These are phyloP conservation scores for Pristionchus pacificus DNA, from an alignment of 1,140 invertebrate species.

Conservation along the genomic window DNA sequence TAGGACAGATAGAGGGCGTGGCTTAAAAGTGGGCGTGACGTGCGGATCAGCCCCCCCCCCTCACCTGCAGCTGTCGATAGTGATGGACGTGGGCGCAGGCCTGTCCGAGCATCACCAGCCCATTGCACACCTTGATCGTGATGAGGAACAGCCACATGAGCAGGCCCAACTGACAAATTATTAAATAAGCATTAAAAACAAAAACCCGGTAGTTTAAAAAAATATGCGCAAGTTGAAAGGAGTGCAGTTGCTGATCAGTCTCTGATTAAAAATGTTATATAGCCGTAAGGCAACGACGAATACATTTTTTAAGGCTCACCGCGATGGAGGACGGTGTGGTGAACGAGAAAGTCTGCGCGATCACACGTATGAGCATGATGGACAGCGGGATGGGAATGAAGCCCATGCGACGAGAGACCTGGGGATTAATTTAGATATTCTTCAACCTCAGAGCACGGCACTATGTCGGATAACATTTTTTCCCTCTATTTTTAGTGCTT, in stretches of 20 bases:
- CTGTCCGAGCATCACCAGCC: conserved; percentile 78
- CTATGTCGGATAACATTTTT: no score
- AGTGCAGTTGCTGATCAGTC: no score
- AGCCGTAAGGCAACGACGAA: no score
- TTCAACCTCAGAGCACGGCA: no score
- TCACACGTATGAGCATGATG: conserved; percentile 80
- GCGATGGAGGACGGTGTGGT: conserved; percentile 67
- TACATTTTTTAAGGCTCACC: conserved; percentile 54
- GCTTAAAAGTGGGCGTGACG: no score
- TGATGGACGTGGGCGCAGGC: conserved; percentile 78
- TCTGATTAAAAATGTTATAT: no score
- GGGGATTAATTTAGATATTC: neutral
- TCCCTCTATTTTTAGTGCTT: no score
- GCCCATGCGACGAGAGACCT: conserved; percentile 80
- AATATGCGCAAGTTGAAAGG: neutral
- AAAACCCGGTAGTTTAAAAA: conserved; percentile 69
- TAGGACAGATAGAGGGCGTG: no score
- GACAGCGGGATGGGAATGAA: conserved; percentile 92
- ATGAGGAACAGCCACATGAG: conserved; percentile 63
- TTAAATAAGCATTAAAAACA: conserved; percentile 62
- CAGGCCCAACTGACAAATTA: conserved; percentile 8
- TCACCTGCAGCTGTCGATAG: conserved; percentile 64
- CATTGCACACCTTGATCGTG: conserved; percentile 76
- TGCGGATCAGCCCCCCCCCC: no score
- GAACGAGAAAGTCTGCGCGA: conserved; percentile 69